Evolutionary conservation across 2,113 vertebrate species (phyloP).

Genomic region (Hemibagrus wyckioides): DNA sequence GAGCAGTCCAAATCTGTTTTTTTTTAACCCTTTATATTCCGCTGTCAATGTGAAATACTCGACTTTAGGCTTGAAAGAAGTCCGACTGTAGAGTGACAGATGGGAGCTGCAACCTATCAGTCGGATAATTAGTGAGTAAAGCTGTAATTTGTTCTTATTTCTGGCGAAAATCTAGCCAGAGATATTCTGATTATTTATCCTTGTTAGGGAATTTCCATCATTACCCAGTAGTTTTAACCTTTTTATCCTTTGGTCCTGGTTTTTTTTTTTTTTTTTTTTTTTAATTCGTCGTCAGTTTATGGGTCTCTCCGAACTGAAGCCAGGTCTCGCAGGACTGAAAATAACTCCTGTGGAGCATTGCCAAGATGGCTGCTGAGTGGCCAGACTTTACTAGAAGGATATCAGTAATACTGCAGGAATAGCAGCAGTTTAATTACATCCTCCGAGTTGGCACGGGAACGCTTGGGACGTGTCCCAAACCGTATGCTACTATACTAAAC

Average conservation of each 20-base stretch:
- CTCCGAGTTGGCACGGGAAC: not conserved
- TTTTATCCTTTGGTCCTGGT: not conserved
- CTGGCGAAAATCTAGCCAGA: not conserved
- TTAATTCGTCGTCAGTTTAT: not conserved
- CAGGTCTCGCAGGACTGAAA: not conserved
- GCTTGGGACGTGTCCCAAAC: not conserved
- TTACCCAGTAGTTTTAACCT: not conserved
- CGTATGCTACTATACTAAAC: not conserved
- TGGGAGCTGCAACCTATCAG: not conserved
- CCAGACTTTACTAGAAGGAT: slow-evolving; percentile 1
- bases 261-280: not conserved
- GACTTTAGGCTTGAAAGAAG: not conserved
- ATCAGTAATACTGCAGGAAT: not conserved
- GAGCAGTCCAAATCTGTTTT: not conserved
- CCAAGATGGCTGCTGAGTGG: not conserved
- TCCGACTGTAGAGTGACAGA: not conserved
- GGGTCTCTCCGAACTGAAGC: not conserved
- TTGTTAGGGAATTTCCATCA: not conserved
- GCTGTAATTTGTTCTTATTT: no score
- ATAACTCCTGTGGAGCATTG: not conserved
- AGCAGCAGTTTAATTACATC: not conserved
- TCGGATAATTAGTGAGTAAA: no score
- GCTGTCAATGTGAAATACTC: not conserved
- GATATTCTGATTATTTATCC: not conserved
- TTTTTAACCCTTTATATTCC: not conserved